Evolutionary conservation across 1,140 invertebrate species (phyloP).

Genomic region (Maniola jurtina): DNA sequence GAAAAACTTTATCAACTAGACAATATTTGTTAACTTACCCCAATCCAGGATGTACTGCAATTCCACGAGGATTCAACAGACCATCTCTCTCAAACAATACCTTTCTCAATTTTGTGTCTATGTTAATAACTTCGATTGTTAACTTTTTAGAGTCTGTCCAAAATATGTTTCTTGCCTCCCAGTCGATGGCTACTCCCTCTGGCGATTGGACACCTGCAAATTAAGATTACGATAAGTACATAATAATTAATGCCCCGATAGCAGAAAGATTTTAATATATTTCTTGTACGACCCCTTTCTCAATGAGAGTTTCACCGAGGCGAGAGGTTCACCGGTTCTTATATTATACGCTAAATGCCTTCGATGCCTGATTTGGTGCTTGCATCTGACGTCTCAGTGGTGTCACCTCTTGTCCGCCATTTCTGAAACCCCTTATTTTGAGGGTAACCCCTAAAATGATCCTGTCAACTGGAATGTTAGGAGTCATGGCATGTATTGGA

Average conservation of each 20-base stretch:
- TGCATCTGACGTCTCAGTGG: too few species aligned
- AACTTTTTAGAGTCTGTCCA: constrained; percentile 96
- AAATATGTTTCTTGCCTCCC: constrained; percentile 94
- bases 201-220: constrained; percentile 88
- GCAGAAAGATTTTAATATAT: too few species aligned
- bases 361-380: too few species aligned
- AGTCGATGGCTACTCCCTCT: constrained; percentile 96
- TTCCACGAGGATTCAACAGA: constrained; percentile 94
- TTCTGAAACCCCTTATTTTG: too few species aligned
- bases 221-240: not conserved
- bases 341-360: not conserved
- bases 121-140: constrained; percentile 93
- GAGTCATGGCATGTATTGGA: too few species aligned
- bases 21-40: constrained; percentile 80
- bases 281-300: too few species aligned
- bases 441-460: too few species aligned
- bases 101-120: constrained; percentile 88
- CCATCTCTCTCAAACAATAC: constrained; percentile 88
- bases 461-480: too few species aligned
- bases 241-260: not conserved
- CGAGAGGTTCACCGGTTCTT: not conserved
- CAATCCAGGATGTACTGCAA: constrained; percentile 93
- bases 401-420: too few species aligned
- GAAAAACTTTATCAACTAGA: too few species aligned
- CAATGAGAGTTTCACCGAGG: too few species aligned